phyloP scores from a whole-genome alignment of 1,140 invertebrate genomes.

The Leptonema lineaticorne region DNA sequence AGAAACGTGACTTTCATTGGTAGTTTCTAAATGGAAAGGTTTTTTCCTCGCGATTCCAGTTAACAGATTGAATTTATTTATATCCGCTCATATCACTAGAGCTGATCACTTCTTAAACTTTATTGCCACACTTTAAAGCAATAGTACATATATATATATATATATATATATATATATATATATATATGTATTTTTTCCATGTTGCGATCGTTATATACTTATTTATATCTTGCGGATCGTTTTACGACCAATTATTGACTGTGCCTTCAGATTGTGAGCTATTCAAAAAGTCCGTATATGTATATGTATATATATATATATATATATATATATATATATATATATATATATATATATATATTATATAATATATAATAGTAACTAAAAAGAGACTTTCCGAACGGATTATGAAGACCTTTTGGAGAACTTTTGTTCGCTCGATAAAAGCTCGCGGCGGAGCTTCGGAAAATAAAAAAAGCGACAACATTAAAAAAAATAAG shows the following conservation, averaged over 20 bases:
- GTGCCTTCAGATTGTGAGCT: background rate
- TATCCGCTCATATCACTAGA: background rate
- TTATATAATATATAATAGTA: background rate
- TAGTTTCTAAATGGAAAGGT: no score
- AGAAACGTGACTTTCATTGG: background rate
- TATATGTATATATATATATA: no score
- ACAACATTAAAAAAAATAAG: background rate
- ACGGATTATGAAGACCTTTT: slow-evolving; percentile 19
- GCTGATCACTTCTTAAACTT: slow-evolving; percentile 1
- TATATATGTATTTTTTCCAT: no score
- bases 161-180: no score
- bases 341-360: no score
- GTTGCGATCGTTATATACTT: background rate
- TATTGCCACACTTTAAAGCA: slow-evolving; percentile 5
- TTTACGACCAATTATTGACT: slow-evolving; percentile 21
- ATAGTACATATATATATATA: no score
- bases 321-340: no score
- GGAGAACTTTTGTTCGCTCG: background rate
- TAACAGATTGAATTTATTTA: slow-evolving; percentile 13
- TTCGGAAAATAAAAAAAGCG: background rate
- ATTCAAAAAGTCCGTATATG: slow-evolving; percentile 17
- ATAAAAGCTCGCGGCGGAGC: slow-evolving; percentile 4
- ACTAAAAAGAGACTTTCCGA: background rate
- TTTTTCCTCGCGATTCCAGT: background rate
- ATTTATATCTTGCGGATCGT: slow-evolving; percentile 12